These are phyloP conservation scores for Trachemys scripta DNA, from an alignment of 2,113 vertebrate species.

Conservation along the genomic window DNA sequence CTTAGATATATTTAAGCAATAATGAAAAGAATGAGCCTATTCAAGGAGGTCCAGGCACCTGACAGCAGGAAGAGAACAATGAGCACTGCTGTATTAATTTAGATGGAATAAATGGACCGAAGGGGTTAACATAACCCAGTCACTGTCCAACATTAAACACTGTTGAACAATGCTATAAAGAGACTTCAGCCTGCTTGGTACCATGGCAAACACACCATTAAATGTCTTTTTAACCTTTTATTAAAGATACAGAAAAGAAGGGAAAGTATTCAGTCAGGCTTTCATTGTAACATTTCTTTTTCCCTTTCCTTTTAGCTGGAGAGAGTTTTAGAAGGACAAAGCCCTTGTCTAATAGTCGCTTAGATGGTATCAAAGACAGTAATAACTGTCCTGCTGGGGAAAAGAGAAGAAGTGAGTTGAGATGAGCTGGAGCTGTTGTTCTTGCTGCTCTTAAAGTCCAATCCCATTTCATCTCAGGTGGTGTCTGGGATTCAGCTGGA, in stretches of 20 bases:
- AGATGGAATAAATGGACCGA: background rate
- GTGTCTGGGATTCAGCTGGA: background rate
- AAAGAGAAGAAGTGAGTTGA: background rate
- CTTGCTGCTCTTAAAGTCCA: background rate
- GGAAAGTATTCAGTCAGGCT: background rate
- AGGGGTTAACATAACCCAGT: background rate
- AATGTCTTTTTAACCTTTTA: background rate
- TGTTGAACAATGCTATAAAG: background rate
- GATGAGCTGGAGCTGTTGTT: background rate
- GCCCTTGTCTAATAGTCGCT: too few relatives aligned
- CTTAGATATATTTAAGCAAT: constrained; percentile 33
- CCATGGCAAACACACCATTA: background rate
- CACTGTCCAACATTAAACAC: background rate
- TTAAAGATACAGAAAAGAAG: background rate
- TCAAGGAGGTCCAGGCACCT: background rate
- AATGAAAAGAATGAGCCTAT: constrained; percentile 40
- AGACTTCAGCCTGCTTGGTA: background rate
- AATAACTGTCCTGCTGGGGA: background rate
- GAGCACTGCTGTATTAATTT: background rate
- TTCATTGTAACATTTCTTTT: background rate
- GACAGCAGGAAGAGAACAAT: constrained; percentile 1
- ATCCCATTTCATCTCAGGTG: background rate
- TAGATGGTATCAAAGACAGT: background rate
- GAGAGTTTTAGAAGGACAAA: background rate
- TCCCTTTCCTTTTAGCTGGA: background rate